Conservation (phyloP, 2,888 invertebrate genomes). For the Dicycla oo region DNA sequence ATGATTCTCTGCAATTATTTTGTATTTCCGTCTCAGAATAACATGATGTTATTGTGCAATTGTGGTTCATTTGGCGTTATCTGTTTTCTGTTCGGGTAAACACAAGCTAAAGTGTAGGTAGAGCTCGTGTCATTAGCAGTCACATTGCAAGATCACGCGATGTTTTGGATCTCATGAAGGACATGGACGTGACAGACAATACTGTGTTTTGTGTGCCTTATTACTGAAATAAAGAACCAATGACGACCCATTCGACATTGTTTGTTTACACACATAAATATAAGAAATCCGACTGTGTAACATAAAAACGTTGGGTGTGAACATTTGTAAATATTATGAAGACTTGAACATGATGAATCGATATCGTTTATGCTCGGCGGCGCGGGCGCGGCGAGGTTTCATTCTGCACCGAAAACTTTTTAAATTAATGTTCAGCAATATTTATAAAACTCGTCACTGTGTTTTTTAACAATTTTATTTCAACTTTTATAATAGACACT, state of each 20-base stretch:
- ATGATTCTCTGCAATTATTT: slow-evolving; percentile 52
- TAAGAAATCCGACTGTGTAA: slow-evolving; percentile 25
- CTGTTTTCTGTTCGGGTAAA: slow-evolving; percentile 56
- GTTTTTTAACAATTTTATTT: slow-evolving; percentile 23
- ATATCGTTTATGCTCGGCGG: slow-evolving; percentile 21
- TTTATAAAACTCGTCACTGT: slow-evolving; percentile 21
- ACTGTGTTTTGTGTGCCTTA: slow-evolving; percentile 60
- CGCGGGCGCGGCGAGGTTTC: background rate
- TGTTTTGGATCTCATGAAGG: slow-evolving; percentile 61
- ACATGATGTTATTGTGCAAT: slow-evolving; percentile 66
- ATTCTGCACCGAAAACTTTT: slow-evolving; percentile 35
- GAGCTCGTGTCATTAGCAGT: slow-evolving; percentile 61
- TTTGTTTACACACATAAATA: slow-evolving; percentile 47
- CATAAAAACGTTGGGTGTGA: slow-evolving; percentile 20
- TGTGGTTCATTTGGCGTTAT: slow-evolving; percentile 62
- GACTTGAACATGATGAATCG: slow-evolving; percentile 39
- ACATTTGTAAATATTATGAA: slow-evolving; percentile 43
- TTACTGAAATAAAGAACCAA: slow-evolving; percentile 45
- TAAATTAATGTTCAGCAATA: slow-evolving; percentile 28
- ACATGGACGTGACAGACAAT: slow-evolving; percentile 57
- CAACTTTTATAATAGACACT: slow-evolving; percentile 29
- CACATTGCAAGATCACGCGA: slow-evolving; percentile 68
- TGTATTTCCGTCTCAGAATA: slow-evolving; percentile 56
- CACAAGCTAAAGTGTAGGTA: slow-evolving; percentile 53
- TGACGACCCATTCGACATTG: slow-evolving; percentile 45